Evolutionary conservation across 2,113 vertebrate species (phyloP).

Genomic region (Sorex fumeus): DNA sequence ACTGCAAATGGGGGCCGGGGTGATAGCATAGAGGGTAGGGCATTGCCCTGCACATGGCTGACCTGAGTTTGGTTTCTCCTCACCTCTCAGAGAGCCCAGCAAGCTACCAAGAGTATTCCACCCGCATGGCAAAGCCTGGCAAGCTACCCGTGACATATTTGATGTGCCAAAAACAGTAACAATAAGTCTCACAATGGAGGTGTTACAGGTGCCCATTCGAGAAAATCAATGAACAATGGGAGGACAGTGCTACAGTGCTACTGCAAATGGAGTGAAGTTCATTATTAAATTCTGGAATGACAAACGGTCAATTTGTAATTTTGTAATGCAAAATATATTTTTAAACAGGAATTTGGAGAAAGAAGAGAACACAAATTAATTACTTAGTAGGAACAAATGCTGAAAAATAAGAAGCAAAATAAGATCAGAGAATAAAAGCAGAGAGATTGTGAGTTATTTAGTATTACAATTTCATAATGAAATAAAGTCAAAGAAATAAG

Average conservation of each 20-base stretch:
- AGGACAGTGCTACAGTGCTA: no score
- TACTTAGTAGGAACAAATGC: not conserved
- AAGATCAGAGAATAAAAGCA: not conserved
- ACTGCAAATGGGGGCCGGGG: not conserved
- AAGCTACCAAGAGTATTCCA: no score
- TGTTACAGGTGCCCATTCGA: no score
- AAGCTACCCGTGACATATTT: no score
- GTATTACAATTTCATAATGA: not conserved
- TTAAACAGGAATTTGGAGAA: constrained; percentile 15
- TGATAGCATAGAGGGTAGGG: no score
- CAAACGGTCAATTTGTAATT: not conserved
- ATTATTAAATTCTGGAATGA: not conserved
- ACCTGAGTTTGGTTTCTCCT: no score
- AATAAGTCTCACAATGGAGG: no score
- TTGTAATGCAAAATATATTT: not conserved
- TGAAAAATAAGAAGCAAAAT: not conserved
- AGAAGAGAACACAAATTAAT: not conserved
- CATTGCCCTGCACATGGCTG: no score
- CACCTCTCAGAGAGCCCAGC: no score
- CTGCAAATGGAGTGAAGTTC: not conserved
- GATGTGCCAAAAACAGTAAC: no score
- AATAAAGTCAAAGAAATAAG: not conserved
- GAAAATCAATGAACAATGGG: no score
- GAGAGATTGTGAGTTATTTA: not conserved
- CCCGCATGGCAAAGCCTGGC: no score